Conservation (phyloP, 2,113 vertebrate species). For the Neolamprologus longior region DNA sequence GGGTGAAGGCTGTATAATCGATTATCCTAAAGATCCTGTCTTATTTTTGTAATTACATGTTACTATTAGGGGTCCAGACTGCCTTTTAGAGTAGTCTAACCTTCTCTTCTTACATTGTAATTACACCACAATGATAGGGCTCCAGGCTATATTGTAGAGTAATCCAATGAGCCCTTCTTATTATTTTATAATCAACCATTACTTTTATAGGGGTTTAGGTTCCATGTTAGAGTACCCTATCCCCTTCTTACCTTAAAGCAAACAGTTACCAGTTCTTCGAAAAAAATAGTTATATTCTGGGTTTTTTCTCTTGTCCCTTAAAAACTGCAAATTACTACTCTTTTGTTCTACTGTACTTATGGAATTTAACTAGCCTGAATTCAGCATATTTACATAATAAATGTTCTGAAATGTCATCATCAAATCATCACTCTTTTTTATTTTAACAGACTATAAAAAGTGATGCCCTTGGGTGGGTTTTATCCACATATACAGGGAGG, state of each 20-base stretch:
- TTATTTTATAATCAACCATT: neutral
- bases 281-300: neutral
- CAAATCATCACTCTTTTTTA: neutral
- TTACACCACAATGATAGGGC: neutral
- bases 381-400: neutral
- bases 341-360: neutral
- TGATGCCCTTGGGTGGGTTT: neutral
- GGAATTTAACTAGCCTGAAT: neutral
- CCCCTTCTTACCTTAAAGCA: neutral
- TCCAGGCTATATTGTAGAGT: neutral
- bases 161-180: neutral
- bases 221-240: neutral
- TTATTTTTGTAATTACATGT: neutral
- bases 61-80: neutral
- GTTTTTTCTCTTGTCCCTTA: neutral
- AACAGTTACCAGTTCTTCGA: neutral
- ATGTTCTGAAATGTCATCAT: neutral
- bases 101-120: neutral
- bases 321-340: neutral
- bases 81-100: neutral
- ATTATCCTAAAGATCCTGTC: neutral
- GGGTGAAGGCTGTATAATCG: neutral
- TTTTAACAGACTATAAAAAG: neutral
- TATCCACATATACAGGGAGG: too few relatives aligned
- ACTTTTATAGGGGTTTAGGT: neutral